Base-by-base conservation (phyloP, 2,797 vertebrate species). In the Helarctos malayanus region DNA sequence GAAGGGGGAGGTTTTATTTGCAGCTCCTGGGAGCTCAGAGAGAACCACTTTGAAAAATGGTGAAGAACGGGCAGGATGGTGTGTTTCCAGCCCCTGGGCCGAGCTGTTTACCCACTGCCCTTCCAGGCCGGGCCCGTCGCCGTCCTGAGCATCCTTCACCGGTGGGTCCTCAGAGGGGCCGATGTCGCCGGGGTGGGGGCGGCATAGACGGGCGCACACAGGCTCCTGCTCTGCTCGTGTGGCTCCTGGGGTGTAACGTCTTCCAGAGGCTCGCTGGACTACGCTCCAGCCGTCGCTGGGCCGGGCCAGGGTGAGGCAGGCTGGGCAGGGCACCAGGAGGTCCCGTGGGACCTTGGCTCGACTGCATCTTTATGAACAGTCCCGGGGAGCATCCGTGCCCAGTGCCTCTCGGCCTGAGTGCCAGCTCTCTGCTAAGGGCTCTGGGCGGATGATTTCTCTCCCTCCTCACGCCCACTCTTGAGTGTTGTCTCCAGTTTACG, bases 251-350 rank as follows among this genome's bases (percentile, higher is more conserved):
- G 9, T 41, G 38, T 94, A 95, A 97, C 93, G 90, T 92, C 96
- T 97, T 97, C 96, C 95, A 97, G 93, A 95, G 54, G 96, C 80
- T 79, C 15, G 47, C 82, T 83, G 95, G 92, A 94, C 79, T 83
- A 94, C 59, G 57, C 83, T 82, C 95, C 27, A 88, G 10, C 38
- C 93, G 96, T 96, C 75, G 93, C 97, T 80, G 92, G 89, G 71
- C 84, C 38, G 2, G 88, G 91, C 97, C 92, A 80, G 96, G 25
- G 95, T 38, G 94, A 89, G 98, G 75, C 29, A 65, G 97, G 81
- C 88, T 83, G 93, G 78, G 38, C 57, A 23, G 27, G 90, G 88
- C 9, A 9, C 21, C 19, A 0, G 16, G 9, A 13, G 9, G 32
- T 15, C n/a, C 81, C 1, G 1, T 1, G 19, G 35, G 56, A 21